A percentile compares a stretch with the other conserved stretches of the same genome.
phyloP scores from a whole-genome alignment of 2,113 vertebrate species.

The Semnornis frantzii region DNA sequence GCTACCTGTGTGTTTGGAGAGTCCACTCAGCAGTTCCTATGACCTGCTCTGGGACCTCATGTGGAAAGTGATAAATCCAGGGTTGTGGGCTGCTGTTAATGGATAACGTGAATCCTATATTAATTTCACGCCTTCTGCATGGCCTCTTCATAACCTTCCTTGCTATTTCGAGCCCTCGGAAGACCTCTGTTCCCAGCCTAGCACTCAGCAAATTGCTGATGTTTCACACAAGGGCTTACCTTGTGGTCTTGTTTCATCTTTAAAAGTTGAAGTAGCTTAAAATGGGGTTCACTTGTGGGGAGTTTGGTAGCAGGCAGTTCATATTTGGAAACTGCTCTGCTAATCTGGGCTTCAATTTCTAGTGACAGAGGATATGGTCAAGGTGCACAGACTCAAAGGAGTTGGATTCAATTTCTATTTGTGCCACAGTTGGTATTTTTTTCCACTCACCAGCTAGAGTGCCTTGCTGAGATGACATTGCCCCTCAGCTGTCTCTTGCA shows the following conservation, averaged over 20 bases:
- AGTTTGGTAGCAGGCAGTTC: not conserved
- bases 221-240: not conserved
- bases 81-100: not conserved
- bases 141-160: constrained; percentile 1
- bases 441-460: not conserved
- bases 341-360: not conserved
- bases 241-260: not conserved
- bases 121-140: not conserved
- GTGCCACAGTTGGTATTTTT: not conserved
- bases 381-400: not conserved
- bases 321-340: not conserved
- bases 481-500: not conserved
- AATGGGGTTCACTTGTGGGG: not conserved
- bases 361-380: not conserved
- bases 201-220: not conserved
- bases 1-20: not conserved
- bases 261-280: not conserved
- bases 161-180: not conserved
- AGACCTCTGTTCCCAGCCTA: not conserved
- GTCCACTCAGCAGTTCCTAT: not conserved
- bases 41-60: not conserved
- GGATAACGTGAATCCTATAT: not conserved
- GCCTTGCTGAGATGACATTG: not conserved
- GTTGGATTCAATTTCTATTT: not conserved
- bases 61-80: not conserved